Evolutionary conservation across 2,113 vertebrate genomes (phyloP).

Genomic region (Ceyx margarethae): DNA sequence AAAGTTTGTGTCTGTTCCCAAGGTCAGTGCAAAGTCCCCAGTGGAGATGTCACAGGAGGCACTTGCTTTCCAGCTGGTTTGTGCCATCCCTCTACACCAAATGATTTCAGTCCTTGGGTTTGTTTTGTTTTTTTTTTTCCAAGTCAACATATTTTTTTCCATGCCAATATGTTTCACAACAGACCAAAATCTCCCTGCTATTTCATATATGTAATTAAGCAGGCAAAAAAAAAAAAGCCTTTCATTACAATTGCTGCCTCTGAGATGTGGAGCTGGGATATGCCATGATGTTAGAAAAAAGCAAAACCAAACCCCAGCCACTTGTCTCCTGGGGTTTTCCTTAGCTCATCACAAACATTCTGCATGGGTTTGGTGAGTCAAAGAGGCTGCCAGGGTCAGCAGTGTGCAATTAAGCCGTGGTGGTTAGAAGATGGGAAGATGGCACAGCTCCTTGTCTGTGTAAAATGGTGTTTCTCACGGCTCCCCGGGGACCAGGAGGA

Average conservation of each 20-base stretch:
- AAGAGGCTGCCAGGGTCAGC: background rate
- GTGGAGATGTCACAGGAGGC: background rate
- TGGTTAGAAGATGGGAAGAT: background rate
- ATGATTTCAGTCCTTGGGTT: background rate
- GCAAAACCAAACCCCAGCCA: background rate
- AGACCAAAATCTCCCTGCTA: background rate
- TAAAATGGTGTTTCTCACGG: background rate
- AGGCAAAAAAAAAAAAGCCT: background rate
- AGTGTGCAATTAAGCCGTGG: background rate
- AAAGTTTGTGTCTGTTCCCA: background rate
- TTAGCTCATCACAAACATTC: slow-evolving; percentile 5
- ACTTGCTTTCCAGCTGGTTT: background rate
- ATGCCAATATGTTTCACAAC: background rate
- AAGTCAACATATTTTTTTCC: background rate
- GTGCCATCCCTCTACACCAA: background rate
- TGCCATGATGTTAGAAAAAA: background rate
- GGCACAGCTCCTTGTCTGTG: background rate
- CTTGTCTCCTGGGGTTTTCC: background rate
- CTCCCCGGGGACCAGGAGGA: background rate
- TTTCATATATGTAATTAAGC: background rate
- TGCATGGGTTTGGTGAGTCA: background rate
- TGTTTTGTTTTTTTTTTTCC: too few relatives aligned
- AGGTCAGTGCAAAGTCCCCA: rapidly evolving
- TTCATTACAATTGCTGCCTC: background rate
- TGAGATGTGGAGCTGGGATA: background rate